A percentile compares a stretch with the other conserved stretches of the same genome.
These are phyloP conservation scores for Lasioglossum figueresi DNA, from an alignment of 2,888 invertebrate genomes.

Conservation along the genomic window DNA sequence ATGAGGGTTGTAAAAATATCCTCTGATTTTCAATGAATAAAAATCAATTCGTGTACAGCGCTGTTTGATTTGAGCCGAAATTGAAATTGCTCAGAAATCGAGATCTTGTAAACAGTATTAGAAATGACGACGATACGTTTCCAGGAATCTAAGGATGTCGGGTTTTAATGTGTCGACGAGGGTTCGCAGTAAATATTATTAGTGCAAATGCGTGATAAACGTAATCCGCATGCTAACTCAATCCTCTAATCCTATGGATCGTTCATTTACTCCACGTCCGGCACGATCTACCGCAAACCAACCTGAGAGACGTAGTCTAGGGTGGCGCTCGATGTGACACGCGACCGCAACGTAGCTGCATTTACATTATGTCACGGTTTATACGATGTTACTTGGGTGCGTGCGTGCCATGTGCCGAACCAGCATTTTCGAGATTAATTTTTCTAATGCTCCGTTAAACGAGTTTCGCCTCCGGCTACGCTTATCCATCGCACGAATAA, in stretches of 20 bases:
- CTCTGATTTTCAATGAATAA: too few species aligned
- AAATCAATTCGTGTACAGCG: too few species aligned
- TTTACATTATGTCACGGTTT: slow-evolving; percentile 72
- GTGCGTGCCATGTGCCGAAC: slow-evolving; percentile 71
- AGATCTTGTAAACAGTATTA: not conserved
- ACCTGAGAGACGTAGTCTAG: slow-evolving; percentile 72
- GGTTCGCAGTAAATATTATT: not conserved
- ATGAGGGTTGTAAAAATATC: too few species aligned
- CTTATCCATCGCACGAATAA: slow-evolving; percentile 26
- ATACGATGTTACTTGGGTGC: slow-evolving; percentile 66
- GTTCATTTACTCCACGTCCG: slow-evolving; percentile 60
- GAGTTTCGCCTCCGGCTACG: not conserved
- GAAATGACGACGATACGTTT: not conserved
- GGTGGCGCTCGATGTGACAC: slow-evolving; percentile 79
- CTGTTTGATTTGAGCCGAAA: not conserved
- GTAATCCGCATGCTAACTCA: slow-evolving; percentile 41
- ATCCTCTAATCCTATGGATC: slow-evolving; percentile 59
- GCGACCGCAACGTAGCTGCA: slow-evolving; percentile 78
- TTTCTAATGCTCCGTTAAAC: slow-evolving; percentile 66
- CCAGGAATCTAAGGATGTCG: not conserved
- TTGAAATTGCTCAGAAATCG: not conserved
- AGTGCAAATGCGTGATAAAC: slow-evolving; percentile 28
- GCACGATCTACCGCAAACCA: slow-evolving; percentile 67
- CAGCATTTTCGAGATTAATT: slow-evolving; percentile 82
- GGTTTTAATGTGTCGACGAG: not conserved